Evolutionary conservation across 2,113 vertebrate genomes (phyloP).

Genomic region (Sorex fumeus): DNA sequence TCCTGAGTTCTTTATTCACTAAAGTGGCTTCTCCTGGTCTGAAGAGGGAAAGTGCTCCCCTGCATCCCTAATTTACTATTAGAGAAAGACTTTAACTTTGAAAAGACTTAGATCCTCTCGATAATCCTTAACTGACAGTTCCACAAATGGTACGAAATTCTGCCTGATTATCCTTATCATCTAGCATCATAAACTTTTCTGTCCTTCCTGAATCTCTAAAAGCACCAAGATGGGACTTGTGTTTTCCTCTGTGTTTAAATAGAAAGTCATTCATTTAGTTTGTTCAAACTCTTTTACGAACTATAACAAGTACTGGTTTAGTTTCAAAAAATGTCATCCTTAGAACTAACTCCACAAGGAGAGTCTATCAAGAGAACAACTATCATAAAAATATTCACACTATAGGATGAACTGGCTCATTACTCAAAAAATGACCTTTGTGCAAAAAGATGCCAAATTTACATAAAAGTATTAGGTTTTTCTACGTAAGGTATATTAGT

Average conservation of each 20-base stretch:
- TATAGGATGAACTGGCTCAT: not conserved
- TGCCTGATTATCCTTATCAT: not conserved
- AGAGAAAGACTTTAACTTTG: not conserved
- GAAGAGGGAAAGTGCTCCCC: slow-evolving; percentile 33
- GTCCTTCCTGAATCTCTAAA: not conserved
- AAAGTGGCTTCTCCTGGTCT: slow-evolving; percentile 58
- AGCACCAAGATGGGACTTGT: not conserved
- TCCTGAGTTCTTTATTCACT: slow-evolving; percentile 48
- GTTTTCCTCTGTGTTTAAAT: not conserved
- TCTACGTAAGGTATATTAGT: not conserved
- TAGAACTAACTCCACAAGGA: not conserved
- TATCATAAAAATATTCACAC: not conserved
- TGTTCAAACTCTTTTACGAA: not conserved
- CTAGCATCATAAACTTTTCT: not conserved
- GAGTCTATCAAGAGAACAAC: not conserved
- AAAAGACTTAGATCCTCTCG: not conserved
- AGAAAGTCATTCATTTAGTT: not conserved
- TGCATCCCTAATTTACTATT: slow-evolving; percentile 40
- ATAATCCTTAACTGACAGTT: slow-evolving; percentile 21
- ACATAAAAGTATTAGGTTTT: not conserved
- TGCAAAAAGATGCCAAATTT: not conserved
- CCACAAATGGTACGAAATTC: not conserved
- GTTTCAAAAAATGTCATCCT: not conserved
- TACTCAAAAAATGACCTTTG: slow-evolving; percentile 26
- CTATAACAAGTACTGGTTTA: not conserved